phyloP scores from a whole-genome alignment of 2,113 vertebrate genomes.

The Tinamus guttatus region DNA sequence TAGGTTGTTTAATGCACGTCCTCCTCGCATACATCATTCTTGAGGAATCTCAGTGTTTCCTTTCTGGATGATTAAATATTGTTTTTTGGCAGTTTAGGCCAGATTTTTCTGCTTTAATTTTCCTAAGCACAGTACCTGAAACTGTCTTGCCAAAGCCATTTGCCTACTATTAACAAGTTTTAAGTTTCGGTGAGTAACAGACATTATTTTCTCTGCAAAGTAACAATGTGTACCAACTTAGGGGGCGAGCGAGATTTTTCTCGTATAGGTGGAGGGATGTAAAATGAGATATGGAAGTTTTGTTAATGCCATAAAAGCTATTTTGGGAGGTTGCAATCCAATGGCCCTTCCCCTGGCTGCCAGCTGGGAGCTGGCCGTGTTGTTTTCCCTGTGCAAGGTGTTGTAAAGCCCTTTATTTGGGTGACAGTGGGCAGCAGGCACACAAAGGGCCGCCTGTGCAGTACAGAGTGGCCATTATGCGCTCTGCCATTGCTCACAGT shows the following conservation, averaged over 20 bases:
- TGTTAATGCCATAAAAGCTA: neutral
- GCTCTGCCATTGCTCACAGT: neutral
- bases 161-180: neutral
- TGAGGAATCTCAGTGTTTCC: neutral
- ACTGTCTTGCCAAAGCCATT: neutral
- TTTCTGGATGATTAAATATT: neutral
- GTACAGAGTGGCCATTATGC: neutral
- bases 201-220: neutral
- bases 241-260: neutral
- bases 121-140: neutral
- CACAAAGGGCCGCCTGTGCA: neutral
- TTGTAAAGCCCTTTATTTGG: slow-evolving; percentile 22
- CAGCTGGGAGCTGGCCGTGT: neutral
- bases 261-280: neutral
- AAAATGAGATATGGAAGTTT: neutral
- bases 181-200: neutral
- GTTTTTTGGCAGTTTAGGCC: neutral
- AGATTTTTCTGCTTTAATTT: neutral
- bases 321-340: neutral
- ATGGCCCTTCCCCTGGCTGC: neutral
- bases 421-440: neutral
- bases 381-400: neutral
- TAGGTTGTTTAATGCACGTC: too few species aligned
- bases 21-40: neutral
- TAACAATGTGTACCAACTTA: neutral